Base-by-base conservation (phyloP, 1,140 invertebrate species). In the Cotesia chilonis region DNA sequence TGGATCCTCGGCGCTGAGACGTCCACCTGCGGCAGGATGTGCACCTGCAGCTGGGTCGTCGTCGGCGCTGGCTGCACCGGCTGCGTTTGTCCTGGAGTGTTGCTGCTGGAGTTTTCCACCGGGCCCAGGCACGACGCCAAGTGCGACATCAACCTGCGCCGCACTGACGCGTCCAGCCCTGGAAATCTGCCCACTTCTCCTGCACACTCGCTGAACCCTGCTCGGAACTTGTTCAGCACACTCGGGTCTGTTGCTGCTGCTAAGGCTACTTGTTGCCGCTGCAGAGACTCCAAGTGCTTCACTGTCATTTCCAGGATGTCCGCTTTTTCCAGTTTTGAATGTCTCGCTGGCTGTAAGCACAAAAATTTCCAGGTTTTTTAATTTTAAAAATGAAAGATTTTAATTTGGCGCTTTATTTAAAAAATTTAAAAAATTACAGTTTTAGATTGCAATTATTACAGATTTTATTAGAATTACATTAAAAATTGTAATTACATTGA, bases 231-330 rank as follows among this genome's bases (percentile, higher is more conserved):
- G 84, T 94, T 93, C 1, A 94, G 83, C 0, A 94, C 89, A 17
- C 90, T 91, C 0, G 95, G 94, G 81, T 95, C 94, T 2, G 91
- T 89, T 0, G 93, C 92, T 59, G 93, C 91, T 1, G 92, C 91
- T 70, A 92, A 85, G 57, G 92, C 91, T 36, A 91, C 87, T 81
- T 92, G 91, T 84, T 94, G 93, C 14, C 92, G 89, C 77, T 95
- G 93, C 5, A 96, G 87, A 3, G 91, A 91, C 83, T 96, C 94
- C 72, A 98, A 87, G 84, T 98, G 95, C 83, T 96, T 96, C 12
- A 98, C 96, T 0, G 97, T 97, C 93, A 98, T 95, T 85, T 99
- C 97, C 63, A 98, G 87, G 70, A 98, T 98, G 81, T 98, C 97
- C 0, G 97, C 97, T 85, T 99, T 99, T 84, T 98, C 97, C 47